Evolutionary conservation across 2,113 vertebrate genomes (phyloP).

Genomic region (Myodes glareolus): DNA sequence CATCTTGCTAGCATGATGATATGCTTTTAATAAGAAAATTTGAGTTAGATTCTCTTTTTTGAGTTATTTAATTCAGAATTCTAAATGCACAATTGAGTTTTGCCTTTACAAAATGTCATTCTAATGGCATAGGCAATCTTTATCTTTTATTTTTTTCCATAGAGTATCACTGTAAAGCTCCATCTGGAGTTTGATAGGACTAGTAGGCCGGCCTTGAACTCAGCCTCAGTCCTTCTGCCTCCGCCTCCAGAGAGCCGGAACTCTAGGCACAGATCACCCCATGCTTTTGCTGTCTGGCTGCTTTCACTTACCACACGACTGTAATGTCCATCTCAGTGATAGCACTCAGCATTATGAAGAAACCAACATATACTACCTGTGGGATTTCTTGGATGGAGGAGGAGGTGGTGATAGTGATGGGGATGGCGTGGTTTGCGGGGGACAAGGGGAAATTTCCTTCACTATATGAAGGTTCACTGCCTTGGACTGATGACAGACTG

Average conservation of each 20-base stretch:
- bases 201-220: not conserved
- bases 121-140: not conserved
- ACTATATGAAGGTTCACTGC: not conserved
- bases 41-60: not conserved
- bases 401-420: not conserved
- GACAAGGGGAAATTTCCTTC: not conserved
- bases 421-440: not conserved
- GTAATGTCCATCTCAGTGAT: not conserved
- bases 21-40: not conserved
- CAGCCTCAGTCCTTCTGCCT: not conserved
- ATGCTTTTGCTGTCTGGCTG: not conserved
- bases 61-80: not conserved
- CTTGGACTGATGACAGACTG: not conserved
- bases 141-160: too few species aligned
- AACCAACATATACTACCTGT: not conserved
- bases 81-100: not conserved
- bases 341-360: not conserved
- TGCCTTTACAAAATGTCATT: not conserved
- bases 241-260: not conserved
- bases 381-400: not conserved
- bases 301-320: not conserved
- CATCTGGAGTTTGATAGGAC: not conserved
- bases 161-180: not conserved
- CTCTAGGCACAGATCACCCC: not conserved
- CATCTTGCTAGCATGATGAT: too few species aligned